Conservation (phyloP, 2,113 vertebrate species). For the Ictidomys tridecemlineatus region DNA sequence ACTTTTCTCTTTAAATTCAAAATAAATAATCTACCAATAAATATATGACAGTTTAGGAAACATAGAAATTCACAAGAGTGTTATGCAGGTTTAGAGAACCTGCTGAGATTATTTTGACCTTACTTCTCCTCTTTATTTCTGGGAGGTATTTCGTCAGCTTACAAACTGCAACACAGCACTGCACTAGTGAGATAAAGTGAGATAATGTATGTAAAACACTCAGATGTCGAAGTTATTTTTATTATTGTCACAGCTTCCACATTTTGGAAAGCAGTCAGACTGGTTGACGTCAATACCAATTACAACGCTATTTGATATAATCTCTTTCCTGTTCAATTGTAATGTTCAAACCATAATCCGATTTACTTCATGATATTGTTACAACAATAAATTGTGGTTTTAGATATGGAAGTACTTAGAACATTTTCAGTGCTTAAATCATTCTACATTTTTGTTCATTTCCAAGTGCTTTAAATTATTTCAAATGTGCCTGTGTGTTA, state of each 20-base stretch:
- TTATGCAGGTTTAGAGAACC: not conserved
- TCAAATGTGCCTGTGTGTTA: not conserved
- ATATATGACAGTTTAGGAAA: not conserved
- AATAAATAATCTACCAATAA: not conserved
- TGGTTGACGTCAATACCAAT: not conserved
- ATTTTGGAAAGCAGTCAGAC: not conserved
- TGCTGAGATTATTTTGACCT: not conserved
- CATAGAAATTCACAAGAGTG: not conserved
- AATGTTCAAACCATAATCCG: not conserved
- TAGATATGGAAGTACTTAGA: not conserved
- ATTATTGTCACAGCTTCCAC: not conserved
- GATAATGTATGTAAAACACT: not conserved
- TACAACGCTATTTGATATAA: not conserved
- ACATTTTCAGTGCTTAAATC: not conserved
- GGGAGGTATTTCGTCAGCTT: not conserved
- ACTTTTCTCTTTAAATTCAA: not conserved
- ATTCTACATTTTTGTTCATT: not conserved
- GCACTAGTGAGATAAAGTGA: not conserved
- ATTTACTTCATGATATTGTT: not conserved
- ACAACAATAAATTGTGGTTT: not conserved
- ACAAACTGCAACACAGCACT: not conserved
- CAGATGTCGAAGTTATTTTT: not conserved
- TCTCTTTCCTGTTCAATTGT: not conserved
- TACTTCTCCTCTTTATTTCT: not conserved
- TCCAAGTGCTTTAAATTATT: not conserved